These are phyloP conservation scores for Eira barbara DNA, from an alignment of 2,113 vertebrate species.

Conservation along the genomic window DNA sequence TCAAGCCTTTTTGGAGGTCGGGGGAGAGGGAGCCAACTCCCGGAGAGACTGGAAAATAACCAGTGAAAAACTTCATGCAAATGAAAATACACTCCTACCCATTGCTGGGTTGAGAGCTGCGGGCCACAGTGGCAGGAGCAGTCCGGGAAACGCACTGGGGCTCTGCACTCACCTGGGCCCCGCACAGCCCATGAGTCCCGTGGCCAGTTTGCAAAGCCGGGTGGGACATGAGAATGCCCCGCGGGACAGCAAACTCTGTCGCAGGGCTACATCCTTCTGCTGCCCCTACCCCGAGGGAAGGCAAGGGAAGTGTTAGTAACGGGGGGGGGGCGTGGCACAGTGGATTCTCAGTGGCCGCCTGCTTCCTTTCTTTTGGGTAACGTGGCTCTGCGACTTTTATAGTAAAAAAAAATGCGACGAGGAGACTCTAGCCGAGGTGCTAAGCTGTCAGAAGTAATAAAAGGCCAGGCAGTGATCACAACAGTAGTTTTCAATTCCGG, in stretches of 20 bases:
- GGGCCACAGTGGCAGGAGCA: fast-evolving
- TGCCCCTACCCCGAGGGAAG: fast-evolving
- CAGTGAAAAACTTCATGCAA: not conserved
- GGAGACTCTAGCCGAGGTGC: not conserved
- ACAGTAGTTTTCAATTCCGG: not conserved
- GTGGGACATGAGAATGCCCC: fast-evolving
- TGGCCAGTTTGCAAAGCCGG: not conserved
- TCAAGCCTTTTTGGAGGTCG: fast-evolving
- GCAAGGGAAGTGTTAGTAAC: fast-evolving
- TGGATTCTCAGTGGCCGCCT: no score
- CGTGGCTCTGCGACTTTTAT: not conserved
- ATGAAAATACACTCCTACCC: not conserved
- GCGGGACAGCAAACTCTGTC: no score
- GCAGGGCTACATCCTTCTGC: fast-evolving
- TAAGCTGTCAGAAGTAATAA: not conserved
- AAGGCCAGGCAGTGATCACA: not conserved
- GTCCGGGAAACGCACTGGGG: fast-evolving
- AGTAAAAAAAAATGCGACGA: not conserved
- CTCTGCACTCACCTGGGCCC: not conserved
- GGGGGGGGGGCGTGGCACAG: not conserved
- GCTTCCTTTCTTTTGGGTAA: not conserved
- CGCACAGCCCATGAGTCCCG: fast-evolving
- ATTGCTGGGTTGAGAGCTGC: not conserved
- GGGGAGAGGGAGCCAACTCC: not conserved
- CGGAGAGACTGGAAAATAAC: not conserved